Percentiles rank a stretch among this genome's conserved stretches.
Conservation (phyloP, 2,888 invertebrate genomes). For the Helobdella robusta region DNA sequence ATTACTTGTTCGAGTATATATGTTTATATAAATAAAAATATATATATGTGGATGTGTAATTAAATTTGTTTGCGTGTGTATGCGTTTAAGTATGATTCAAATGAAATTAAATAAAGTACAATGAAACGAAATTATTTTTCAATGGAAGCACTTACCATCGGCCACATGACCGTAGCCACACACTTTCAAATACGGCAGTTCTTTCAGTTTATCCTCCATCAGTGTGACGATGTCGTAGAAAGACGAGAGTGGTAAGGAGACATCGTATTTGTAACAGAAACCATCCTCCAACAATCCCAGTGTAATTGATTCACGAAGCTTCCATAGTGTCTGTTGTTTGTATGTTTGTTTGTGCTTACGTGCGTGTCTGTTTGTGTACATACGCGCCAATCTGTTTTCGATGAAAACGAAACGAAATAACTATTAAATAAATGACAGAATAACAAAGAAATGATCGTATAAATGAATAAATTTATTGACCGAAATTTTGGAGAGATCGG, state of each 20-base stretch:
- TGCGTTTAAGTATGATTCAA: no score
- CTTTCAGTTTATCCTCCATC: constrained; percentile 33
- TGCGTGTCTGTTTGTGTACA: no score
- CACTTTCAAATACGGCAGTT: constrained; percentile 52
- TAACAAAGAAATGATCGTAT: not conserved
- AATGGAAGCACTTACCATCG: constrained; percentile 64
- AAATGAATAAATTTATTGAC: constrained; percentile 53
- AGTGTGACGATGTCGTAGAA: constrained; percentile 76
- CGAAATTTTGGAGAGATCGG: constrained; percentile 71
- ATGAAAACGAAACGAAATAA: not conserved
- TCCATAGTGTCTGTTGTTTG: constrained; percentile 64
- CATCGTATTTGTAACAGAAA: constrained; percentile 87
- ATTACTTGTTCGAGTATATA: no score
- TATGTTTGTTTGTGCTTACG: no score
- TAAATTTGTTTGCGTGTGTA: no score
- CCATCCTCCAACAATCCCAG: constrained; percentile 68
- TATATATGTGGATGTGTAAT: no score
- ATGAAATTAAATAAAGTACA: no score
- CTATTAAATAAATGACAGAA: not conserved
- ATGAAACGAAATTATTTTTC: no score
- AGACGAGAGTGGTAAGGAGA: constrained; percentile 71
- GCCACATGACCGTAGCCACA: constrained; percentile 93
- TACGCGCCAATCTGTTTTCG: no score
- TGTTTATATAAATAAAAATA: no score
- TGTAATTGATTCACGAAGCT: constrained; percentile 72